Conservation (phyloP, 2,888 invertebrate species). For the Blastobasis lacticolella region DNA sequence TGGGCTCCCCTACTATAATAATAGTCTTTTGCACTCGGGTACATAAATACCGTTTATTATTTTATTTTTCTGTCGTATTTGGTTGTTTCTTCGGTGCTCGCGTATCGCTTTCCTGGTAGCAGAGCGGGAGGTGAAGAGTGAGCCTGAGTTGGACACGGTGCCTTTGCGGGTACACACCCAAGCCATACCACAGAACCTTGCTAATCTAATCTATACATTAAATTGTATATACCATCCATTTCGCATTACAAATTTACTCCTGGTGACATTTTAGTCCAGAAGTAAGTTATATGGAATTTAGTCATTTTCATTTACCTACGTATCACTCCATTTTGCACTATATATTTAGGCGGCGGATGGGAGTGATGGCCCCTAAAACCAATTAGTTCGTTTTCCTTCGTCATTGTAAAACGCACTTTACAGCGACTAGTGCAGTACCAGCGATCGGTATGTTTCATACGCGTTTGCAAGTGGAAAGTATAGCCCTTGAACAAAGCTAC, state of each 20-base stretch:
- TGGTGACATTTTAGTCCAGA: no score
- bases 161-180: no score
- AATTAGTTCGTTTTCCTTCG: background rate
- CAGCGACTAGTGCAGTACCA: slow-evolving; percentile 9
- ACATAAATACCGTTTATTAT: no score
- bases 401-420: slow-evolving; percentile 14
- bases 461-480: slow-evolving; percentile 11
- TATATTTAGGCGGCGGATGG: slow-evolving; percentile 12
- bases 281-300: no score
- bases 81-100: slow-evolving; percentile 3
- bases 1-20: no score
- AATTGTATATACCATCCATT: no score
- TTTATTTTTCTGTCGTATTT: no score
- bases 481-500: slow-evolving; percentile 8
- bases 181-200: no score
- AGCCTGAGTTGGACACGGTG: slow-evolving; percentile 41
- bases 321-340: slow-evolving; percentile 10
- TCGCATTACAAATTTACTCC: no score
- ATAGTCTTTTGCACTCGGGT: no score
- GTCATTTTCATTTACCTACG: no score
- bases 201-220: no score
- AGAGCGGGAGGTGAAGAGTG: slow-evolving; percentile 48
- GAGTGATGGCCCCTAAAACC: slow-evolving; percentile 4
- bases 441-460: slow-evolving; percentile 2
- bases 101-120: slow-evolving; percentile 49